phyloP scores from a whole-genome alignment of 2,113 vertebrate species.

The Brienomyrus brachyistius region DNA sequence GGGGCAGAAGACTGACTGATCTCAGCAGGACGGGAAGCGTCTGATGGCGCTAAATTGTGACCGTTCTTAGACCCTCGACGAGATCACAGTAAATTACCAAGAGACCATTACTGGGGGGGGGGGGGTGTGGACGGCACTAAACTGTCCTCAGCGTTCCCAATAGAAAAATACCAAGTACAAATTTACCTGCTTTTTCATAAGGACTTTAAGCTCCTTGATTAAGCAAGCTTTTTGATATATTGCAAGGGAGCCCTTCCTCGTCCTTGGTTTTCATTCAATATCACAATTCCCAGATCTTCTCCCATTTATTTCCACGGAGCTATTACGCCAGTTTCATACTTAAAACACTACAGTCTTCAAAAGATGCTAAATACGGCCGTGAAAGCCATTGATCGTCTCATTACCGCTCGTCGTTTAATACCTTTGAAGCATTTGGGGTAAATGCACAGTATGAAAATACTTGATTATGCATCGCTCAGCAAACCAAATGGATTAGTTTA shows the following conservation, averaged over 20 bases:
- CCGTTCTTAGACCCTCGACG: background rate
- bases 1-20: background rate
- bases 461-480: background rate
- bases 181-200: too few species aligned
- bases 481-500: background rate
- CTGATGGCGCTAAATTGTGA: background rate
- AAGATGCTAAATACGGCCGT: background rate
- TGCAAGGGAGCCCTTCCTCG: background rate
- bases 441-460: background rate
- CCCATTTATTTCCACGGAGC: background rate
- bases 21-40: background rate
- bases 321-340: background rate
- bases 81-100: background rate
- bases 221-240: background rate
- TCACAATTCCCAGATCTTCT: constrained; percentile 8
- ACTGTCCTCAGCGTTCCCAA: background rate
- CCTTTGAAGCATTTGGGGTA: background rate
- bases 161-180: background rate
- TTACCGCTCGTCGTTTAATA: background rate
- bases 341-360: constrained; percentile 1
- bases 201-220: background rate
- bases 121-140: background rate
- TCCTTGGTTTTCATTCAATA: background rate
- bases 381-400: background rate
- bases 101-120: background rate